These are phyloP conservation scores for Podarcis cretensis DNA, from an alignment of 2,113 vertebrate species.

Conservation along the genomic window DNA sequence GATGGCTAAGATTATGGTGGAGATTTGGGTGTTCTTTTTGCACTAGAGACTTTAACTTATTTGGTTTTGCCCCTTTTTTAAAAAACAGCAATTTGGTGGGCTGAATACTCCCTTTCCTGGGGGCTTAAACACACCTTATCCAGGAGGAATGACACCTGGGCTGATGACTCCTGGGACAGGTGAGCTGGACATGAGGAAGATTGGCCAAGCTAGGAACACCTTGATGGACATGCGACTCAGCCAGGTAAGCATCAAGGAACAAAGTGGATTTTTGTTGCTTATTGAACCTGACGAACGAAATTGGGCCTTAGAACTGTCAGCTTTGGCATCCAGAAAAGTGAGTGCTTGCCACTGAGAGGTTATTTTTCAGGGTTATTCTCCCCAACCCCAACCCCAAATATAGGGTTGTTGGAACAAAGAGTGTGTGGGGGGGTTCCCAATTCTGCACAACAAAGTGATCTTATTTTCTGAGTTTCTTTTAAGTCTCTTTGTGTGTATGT, in stretches of 20 bases:
- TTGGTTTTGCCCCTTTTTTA: neutral
- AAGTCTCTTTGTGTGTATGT: neutral
- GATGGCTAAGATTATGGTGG: neutral
- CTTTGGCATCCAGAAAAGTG: neutral
- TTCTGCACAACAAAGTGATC: neutral
- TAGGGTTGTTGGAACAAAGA: no score
- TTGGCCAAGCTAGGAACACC: slow-evolving; percentile 97
- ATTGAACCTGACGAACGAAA: no score
- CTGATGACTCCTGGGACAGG: slow-evolving; percentile 95
- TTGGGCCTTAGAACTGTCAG: neutral
- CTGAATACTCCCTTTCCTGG: slow-evolving; percentile 86
- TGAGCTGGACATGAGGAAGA: slow-evolving; percentile 98
- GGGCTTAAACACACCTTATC: slow-evolving; percentile 93
- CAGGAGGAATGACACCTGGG: slow-evolving; percentile 95
- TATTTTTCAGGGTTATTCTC: no score
- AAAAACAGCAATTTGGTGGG: slow-evolving; percentile 84
- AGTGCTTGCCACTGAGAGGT: neutral
- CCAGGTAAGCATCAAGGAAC: slow-evolving; percentile 80
- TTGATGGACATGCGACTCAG: slow-evolving; percentile 99
- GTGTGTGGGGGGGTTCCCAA: neutral
- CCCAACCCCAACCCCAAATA: no score
- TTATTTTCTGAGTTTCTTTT: neutral
- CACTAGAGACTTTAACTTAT: neutral
- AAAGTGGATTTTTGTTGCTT: neutral
- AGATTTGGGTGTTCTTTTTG: neutral